Percentiles rank a stretch among this genome's conserved stretches.
These are phyloP conservation scores for Tachysurus fulvidraco DNA, from an alignment of 2,113 vertebrate species.

Conservation along the genomic window DNA sequence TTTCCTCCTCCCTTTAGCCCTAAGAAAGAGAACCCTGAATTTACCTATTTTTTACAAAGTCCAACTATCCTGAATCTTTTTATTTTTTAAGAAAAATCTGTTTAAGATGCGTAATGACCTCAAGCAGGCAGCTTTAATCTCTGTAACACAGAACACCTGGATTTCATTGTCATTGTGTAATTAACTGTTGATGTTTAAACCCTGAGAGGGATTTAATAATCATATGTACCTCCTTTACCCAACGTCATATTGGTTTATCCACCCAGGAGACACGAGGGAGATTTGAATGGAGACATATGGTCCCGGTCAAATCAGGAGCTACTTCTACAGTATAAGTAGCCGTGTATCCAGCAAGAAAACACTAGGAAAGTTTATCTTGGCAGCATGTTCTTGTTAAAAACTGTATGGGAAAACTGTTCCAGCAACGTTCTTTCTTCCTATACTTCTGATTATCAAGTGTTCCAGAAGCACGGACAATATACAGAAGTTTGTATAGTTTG, in stretches of 20 bases:
- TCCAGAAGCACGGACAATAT: not conserved
- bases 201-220: not conserved
- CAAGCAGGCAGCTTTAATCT: not conserved
- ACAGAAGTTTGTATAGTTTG: not conserved
- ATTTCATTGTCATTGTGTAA: not conserved
- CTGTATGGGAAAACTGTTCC: not conserved
- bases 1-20: not conserved
- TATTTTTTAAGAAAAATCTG: not conserved
- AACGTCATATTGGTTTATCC: not conserved
- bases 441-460: not conserved
- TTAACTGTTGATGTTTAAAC: not conserved
- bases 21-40: not conserved
- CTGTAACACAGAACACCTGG: not conserved
- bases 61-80: not conserved
- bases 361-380: conserved; percentile 10
- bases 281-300: not conserved
- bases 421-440: not conserved
- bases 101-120: not conserved
- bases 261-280: not conserved
- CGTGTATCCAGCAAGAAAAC: not conserved
- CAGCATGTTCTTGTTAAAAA: not conserved
- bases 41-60: not conserved
- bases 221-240: not conserved
- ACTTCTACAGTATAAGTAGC: not conserved
- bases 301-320: not conserved